Conservation (phyloP, 1,140 invertebrate genomes). For the Samia ricini region DNA sequence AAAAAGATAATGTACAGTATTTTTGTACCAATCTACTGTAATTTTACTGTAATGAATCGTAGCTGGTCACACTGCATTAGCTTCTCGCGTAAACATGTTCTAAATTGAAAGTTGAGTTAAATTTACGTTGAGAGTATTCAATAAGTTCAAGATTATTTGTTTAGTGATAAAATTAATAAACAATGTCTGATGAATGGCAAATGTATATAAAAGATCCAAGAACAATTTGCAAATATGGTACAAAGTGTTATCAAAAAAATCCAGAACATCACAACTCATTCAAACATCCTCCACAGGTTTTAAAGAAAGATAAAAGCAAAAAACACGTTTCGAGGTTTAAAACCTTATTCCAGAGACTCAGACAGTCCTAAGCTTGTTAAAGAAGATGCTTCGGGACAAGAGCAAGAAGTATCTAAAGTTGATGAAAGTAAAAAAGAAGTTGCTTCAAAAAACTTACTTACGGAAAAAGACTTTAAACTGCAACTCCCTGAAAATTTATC, state of each 20-base stretch:
- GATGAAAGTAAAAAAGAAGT: constrained; percentile 11
- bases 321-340: constrained; percentile 32
- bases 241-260: constrained; percentile 92
- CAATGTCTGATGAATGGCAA: constrained; percentile 58
- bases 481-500: constrained; percentile 24
- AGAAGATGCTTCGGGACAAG: constrained; percentile 30
- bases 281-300: constrained; percentile 83
- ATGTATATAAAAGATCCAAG: constrained; percentile 57
- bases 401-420: constrained; percentile 4
- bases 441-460: not conserved
- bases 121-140: too few species aligned
- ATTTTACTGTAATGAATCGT: too few species aligned
- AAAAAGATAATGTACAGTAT: too few species aligned
- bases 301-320: constrained; percentile 28
- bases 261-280: constrained; percentile 85
- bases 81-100: too few species aligned
- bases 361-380: constrained; percentile 9
- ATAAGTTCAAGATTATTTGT: too few species aligned
- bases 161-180: too few species aligned
- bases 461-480: not conserved
- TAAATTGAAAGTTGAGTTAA: too few species aligned
- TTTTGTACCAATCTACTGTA: too few species aligned
- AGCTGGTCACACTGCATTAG: too few species aligned
- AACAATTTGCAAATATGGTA: constrained; percentile 85
- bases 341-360: constrained; percentile 34